Evolutionary conservation across 1,140 invertebrate genomes (phyloP).

Genomic region (Cardiocondyla obscurior): DNA sequence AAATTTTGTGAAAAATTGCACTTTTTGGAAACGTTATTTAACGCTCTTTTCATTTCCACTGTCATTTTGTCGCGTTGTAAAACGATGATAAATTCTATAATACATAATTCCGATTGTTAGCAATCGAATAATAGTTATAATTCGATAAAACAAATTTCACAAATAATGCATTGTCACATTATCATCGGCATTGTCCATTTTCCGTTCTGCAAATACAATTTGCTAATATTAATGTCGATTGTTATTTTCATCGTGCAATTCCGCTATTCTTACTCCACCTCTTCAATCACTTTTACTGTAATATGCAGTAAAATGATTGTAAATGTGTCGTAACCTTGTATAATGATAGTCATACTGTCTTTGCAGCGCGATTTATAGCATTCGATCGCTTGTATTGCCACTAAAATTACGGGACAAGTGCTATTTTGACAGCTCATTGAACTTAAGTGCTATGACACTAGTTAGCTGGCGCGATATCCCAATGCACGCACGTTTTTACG

Average conservation of each 20-base stretch:
- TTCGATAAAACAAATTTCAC: not conserved
- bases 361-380: not conserved
- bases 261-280: not conserved
- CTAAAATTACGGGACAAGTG: not conserved
- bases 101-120: too few relatives aligned
- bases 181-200: not conserved
- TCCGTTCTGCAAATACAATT: not conserved
- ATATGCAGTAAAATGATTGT: not conserved
- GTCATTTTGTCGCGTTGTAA: too few relatives aligned
- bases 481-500: slow-evolving; percentile 18
- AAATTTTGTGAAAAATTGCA: not conserved
- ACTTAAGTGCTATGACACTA: not conserved
- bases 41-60: not conserved
- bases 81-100: too few relatives aligned
- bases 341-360: not conserved
- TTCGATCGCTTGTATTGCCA: not conserved
- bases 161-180: not conserved
- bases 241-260: not conserved
- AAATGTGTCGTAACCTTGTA: not conserved
- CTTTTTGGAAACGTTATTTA: not conserved
- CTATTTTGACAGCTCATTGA: slow-evolving; percentile 33
- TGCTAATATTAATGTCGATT: not conserved
- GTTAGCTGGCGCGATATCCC: not conserved
- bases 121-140: not conserved
- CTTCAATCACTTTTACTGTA: not conserved